Evolutionary conservation across 2,113 vertebrate species (phyloP).

Genomic region (Syngnathus floridae): DNA sequence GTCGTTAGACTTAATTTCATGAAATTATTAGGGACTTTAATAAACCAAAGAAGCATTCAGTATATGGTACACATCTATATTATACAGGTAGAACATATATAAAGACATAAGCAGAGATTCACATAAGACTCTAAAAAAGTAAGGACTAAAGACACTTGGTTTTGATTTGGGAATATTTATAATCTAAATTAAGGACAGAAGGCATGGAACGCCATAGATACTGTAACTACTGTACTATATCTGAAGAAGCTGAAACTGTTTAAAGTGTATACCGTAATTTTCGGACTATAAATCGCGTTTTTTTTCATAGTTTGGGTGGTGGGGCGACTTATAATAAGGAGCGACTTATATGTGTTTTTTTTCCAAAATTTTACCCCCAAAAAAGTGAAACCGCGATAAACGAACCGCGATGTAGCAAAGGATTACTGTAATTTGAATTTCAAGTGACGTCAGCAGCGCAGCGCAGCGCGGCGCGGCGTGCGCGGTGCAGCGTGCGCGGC

Average conservation of each 20-base stretch:
- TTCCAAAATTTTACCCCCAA: too few species aligned
- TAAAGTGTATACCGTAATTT: background rate
- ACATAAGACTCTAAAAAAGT: background rate
- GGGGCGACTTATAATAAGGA: too few species aligned
- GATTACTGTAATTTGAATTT: too few species aligned
- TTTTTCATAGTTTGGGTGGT: too few species aligned
- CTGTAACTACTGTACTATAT: background rate
- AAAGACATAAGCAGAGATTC: background rate
- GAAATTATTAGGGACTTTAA: background rate
- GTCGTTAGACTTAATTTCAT: background rate
- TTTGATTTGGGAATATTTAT: background rate
- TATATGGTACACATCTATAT: background rate
- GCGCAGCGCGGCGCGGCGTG: too few species aligned
- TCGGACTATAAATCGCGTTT: too few species aligned
- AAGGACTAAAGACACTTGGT: background rate
- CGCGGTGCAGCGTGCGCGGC: too few species aligned
- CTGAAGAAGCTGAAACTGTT: conserved; percentile 3
- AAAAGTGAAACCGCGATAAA: too few species aligned
- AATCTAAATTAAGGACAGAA: background rate
- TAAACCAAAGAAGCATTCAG: background rate
- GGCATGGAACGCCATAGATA: background rate
- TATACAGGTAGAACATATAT: background rate
- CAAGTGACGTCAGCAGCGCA: too few species aligned
- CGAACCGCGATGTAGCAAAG: too few species aligned
- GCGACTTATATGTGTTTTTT: too few species aligned